Evolutionary conservation across 2,113 vertebrate genomes (phyloP).

Genomic region (Microcebus tavaratra): DNA sequence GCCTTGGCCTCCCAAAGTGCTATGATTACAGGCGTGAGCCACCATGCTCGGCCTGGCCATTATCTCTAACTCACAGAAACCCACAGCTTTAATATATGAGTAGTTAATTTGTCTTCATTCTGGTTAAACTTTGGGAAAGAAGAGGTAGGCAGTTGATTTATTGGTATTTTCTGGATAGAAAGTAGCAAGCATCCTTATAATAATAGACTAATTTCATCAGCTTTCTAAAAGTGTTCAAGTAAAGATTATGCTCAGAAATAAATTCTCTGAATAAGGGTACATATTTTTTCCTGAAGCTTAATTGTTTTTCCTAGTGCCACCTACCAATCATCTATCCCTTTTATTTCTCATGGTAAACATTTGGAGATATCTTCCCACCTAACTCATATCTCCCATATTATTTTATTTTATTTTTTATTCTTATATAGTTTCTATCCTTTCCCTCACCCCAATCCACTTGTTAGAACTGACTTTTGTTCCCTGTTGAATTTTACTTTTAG

Average conservation of each 20-base stretch:
- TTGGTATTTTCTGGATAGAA: not conserved
- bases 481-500: not conserved
- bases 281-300: conserved; percentile 13
- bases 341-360: not conserved
- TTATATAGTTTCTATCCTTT: not conserved
- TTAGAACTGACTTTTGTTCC: not conserved
- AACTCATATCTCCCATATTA: not conserved
- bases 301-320: not conserved
- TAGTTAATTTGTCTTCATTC: conserved; percentile 47
- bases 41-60: too few relatives aligned
- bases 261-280: conserved; percentile 28
- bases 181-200: conserved; percentile 41
- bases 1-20: too few relatives aligned
- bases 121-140: conserved; percentile 28
- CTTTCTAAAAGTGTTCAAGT: conserved; percentile 24
- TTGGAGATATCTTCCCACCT: not conserved
- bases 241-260: conserved; percentile 31
- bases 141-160: not conserved
- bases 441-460: not conserved
- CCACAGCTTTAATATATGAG: conserved; percentile 12
- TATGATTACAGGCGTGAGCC: too few relatives aligned
- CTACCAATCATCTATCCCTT: not conserved
- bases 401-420: not conserved
- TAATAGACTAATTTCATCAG: conserved; percentile 41
- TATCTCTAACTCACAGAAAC: conserved; percentile 3